A percentile compares a stretch with the other conserved stretches of the same genome.
phyloP scores from a whole-genome alignment of 2,113 vertebrate species.

The Gallinago undulata region DNA sequence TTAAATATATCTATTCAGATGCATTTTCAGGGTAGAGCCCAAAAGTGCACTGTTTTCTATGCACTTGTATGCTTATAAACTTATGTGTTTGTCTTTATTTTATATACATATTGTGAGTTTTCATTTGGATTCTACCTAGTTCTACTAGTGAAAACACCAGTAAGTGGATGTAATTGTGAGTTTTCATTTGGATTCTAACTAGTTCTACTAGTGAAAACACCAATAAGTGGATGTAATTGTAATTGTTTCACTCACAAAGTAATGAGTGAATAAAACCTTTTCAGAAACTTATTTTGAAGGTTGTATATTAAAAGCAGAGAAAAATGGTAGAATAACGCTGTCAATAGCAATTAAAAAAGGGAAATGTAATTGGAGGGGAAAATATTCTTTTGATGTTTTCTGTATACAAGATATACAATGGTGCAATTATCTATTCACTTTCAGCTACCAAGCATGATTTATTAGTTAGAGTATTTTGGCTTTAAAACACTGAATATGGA shows the following conservation, averaged over 20 bases:
- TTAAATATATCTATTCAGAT: neutral
- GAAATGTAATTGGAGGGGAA: neutral
- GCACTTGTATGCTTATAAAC: neutral
- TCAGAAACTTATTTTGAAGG: neutral
- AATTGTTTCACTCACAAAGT: neutral
- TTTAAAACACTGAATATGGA: conserved; percentile 35
- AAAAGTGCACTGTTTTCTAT: neutral
- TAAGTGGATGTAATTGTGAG: neutral
- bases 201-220: neutral
- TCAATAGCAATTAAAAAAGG: neutral
- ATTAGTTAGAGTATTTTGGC: conserved; percentile 59
- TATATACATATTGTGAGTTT: neutral
- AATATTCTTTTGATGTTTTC: conserved; percentile 3
- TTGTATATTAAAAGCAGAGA: neutral
- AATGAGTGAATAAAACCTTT: neutral
- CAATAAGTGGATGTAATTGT: neutral
- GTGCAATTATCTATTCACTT: conserved; percentile 27
- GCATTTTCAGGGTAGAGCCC: neutral
- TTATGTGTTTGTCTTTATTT: neutral
- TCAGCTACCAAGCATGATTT: conserved; percentile 42
- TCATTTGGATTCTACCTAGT: neutral
- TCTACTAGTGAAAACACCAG: neutral
- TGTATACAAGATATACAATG: neutral
- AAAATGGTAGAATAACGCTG: neutral
- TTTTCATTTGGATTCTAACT: neutral